Evolutionary conservation across 2,888 invertebrate species (phyloP), one percentile per base, ranked within the genome.

Genomic region (Kuschelorhynchus macadamiae): DNA sequence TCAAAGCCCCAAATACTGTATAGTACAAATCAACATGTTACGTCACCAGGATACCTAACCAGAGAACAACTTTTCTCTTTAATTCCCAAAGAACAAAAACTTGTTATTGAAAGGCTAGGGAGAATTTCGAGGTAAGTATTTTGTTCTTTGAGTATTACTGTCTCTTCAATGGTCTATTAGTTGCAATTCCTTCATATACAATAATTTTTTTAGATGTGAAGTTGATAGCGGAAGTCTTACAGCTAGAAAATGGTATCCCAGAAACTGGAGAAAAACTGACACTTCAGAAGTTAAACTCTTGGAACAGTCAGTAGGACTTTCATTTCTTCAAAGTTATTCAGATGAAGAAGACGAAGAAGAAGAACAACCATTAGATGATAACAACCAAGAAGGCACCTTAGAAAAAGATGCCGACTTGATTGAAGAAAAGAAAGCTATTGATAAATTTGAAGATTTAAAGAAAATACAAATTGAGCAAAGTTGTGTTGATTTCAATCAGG

Each of bases 241-340:
- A 12, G 56, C 56, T 1, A 68, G 78, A 57, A 74, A 76, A 12
- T 83, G 83, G 83, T 82, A 74, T 62, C 73, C 76, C 8, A 81
- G 79, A 75, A 52, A 66, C 2, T 78, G 81, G 77, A 76, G 66
- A 53, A 76, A 74, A 50, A 32, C 71, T 1, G 74, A 75, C 5
- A 62, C 70, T 17, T 72, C 74, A 0, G 79, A 80, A 59, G 79
- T 78, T 21, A 79, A 79, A 72, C 33, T 81, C 16, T 63, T 81
- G 36, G 82, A 83, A 73, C 78, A 76, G 12, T 81, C 82, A 0
- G 75, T 82, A 5, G 81, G 82, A 11, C 72, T 83, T 30, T 80
- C 81, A 1, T 80, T 83, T 60, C 77, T 82, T 47, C 81, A 82
- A 72, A 79, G 56, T 53, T 83, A 83, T 68, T 79, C 80, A 0